phyloP scores from a whole-genome alignment of 2,888 invertebrate genomes.

The Plebejus argus region DNA sequence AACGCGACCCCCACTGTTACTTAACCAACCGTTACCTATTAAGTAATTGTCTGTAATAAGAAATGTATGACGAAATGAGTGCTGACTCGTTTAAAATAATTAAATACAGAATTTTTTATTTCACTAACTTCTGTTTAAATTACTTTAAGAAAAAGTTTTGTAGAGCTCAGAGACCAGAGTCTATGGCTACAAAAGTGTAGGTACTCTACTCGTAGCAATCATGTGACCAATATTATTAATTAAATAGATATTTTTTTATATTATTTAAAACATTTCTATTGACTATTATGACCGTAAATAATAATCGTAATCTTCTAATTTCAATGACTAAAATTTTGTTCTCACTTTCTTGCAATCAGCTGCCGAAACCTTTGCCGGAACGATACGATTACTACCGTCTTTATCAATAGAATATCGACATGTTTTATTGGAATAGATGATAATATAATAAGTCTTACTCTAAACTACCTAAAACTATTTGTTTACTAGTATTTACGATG shows the following conservation, averaged over 20 bases:
- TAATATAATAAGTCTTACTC: conserved; percentile 1
- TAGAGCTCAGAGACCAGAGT: too few relatives aligned
- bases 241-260: too few relatives aligned
- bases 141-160: not conserved
- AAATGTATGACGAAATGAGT: conserved; percentile 3
- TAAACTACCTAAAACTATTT: conserved; percentile 19
- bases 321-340: too few relatives aligned
- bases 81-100: not conserved
- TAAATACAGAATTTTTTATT: not conserved
- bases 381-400: not conserved
- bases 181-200: not conserved
- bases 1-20: conserved; percentile 17
- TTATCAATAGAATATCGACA: not conserved
- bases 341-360: not conserved
- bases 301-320: too few relatives aligned
- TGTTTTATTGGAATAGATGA: not conserved
- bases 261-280: too few relatives aligned
- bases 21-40: conserved; percentile 25
- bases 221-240: too few relatives aligned
- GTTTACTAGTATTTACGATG: conserved; percentile 29
- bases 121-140: not conserved
- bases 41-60: not conserved
- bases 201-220: too few relatives aligned
- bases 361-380: not conserved
- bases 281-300: too few relatives aligned